phyloP scores from a whole-genome alignment of 2,113 vertebrate genomes.

The Okapia johnstoni region DNA sequence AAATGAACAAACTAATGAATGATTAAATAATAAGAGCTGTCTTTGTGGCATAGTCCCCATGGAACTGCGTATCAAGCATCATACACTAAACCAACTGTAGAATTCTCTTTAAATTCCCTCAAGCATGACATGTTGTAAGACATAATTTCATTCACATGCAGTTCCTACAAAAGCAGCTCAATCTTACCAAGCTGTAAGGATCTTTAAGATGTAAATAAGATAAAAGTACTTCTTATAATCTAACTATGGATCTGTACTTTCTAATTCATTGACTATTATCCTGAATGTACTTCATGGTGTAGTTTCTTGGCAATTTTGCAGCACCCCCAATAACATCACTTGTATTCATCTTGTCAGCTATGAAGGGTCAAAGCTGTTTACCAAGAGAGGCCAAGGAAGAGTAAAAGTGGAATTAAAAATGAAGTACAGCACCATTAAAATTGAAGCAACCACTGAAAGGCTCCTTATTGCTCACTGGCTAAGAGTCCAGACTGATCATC shows the following conservation, averaged over 20 bases:
- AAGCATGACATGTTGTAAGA: background rate
- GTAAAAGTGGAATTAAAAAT: background rate
- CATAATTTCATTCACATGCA: background rate
- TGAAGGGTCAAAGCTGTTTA: background rate
- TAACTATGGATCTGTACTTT: background rate
- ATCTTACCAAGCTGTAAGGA: background rate
- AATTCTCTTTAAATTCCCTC: background rate
- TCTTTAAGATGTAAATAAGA: background rate
- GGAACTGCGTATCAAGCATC: background rate
- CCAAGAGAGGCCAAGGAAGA: background rate
- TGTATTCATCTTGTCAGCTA: background rate
- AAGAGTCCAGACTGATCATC: background rate
- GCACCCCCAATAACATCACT: background rate
- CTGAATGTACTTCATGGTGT: background rate
- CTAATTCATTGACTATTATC: background rate
- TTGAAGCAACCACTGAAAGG: background rate
- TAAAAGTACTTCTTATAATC: background rate
- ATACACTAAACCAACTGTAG: background rate
- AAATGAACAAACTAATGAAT: background rate
- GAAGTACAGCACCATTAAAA: background rate
- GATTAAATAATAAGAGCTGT: background rate
- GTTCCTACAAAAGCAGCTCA: background rate
- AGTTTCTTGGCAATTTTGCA: background rate
- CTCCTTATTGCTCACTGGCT: background rate
- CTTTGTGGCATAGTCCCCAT: background rate